Base-by-base conservation (phyloP, 2,113 vertebrate genomes). In the Picathartes gymnocephalus region DNA sequence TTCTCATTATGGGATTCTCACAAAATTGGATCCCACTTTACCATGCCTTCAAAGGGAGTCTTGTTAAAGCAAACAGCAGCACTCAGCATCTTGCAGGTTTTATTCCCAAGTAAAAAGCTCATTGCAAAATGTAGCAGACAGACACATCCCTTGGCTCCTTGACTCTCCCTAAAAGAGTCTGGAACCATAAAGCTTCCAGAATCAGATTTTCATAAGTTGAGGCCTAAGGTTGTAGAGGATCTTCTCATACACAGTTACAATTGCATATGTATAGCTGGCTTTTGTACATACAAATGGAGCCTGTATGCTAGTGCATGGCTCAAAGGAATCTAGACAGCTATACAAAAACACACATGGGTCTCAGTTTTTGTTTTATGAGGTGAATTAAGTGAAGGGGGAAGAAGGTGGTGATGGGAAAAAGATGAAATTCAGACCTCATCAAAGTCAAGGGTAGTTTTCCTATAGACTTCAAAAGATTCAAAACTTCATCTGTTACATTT, bases 401-500 rank as follows among this genome's bases (percentile, higher is more conserved):
- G 76, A 93, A 90, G 65, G 47, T 86, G 30, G 51, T 48, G 79
- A 93, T 92, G 94, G 60, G 94, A 92, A 92, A 83, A 93, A 92
- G 76, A 92, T 72, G 62, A 88, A 90, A 90, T 92, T 93, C 88
- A 93, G 94, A 93, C 90, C 88, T 96, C 88, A 96, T 86, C 88
- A 93, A 96, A 96, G 95, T 57, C 69, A 90, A 71, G 45, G 21
- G 65, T 78, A 94, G 69, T 92, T 95, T 96, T 96, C 90, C 65
- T 93, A 47, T 30, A 93, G 64, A 92, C 87, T 94, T 96, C 95
- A 97, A 97, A 96, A 93, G 90, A 83, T 47, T 81, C 56, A 90
- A 68, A 83, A 77, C 48, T 88, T 86, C 40, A 42, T 64, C 68
- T 88, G 44, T 88, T 96, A 58, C 65, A 65, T 86, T 88, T 83